Percentiles rank a stretch among this genome's conserved stretches.
These are phyloP conservation scores for Crenuchus spilurus DNA, from an alignment of 2,797 vertebrate genomes.

Conservation along the genomic window DNA sequence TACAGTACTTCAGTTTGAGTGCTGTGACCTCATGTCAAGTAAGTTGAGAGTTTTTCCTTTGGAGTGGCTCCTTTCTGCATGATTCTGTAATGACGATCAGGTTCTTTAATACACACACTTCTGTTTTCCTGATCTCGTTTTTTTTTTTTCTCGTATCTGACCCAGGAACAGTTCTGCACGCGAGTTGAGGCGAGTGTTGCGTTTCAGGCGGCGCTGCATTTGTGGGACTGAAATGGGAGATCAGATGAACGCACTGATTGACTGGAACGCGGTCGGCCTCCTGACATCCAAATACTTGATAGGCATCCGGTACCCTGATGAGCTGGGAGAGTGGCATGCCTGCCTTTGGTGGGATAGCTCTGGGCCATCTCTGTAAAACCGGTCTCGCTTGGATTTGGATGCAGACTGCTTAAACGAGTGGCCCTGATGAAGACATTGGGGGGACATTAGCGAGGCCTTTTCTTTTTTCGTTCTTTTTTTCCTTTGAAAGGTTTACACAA, in stretches of 20 bases:
- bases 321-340: conserved; percentile 15
- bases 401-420: too few species aligned
- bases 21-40: conserved; percentile 47
- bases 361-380: conserved; percentile 6
- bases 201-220: conserved; percentile 49
- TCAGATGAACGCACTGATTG: conserved; percentile 57
- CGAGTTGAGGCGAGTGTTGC: conserved; percentile 11
- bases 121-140: not conserved
- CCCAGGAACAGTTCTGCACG: not conserved
- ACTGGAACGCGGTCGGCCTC: conserved; percentile 60
- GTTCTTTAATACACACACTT: conserved; percentile 28
- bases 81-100: not conserved
- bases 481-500: too few species aligned
- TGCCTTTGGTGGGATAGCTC: not conserved
- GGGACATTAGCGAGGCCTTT: too few species aligned
- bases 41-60: conserved; percentile 42
- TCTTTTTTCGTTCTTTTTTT: too few species aligned
- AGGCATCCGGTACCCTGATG: conserved; percentile 42
- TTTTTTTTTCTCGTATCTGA: conserved; percentile 1
- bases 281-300: conserved; percentile 57
- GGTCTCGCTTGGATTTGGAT: not conserved
- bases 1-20: conserved; percentile 42
- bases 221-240: conserved; percentile 37
- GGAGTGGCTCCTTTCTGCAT: conserved; percentile 25
- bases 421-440: not conserved